These are phyloP conservation scores for Ptychodera flava DNA, from an alignment of 35 echinoderm and acorn worm genomes.

Conservation along the genomic window DNA sequence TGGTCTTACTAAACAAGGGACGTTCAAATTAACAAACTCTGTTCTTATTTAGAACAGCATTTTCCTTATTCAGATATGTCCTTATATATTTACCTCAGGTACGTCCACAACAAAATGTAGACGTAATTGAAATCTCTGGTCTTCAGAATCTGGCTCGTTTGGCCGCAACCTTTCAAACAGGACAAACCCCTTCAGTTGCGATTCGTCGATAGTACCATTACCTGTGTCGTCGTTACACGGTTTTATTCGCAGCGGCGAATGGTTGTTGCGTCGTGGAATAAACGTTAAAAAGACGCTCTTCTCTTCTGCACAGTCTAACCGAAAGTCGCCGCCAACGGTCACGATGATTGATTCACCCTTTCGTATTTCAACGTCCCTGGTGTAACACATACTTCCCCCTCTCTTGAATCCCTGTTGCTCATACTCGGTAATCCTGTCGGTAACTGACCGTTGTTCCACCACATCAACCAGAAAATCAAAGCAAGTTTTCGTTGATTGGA, in stretches of 20 bases:
- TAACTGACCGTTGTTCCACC: background rate
- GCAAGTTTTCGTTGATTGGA: background rate
- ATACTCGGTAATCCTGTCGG: background rate
- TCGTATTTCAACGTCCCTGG: background rate
- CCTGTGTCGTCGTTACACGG: too few relatives aligned
- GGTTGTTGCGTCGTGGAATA: background rate
- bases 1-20: too few relatives aligned
- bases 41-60: too few relatives aligned
- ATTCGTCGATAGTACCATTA: too few relatives aligned
- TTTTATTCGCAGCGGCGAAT: background rate
- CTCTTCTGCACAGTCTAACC: background rate
- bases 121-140: too few relatives aligned
- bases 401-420: background rate
- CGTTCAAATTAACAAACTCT: too few relatives aligned
- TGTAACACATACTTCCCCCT: background rate
- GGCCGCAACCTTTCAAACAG: too few relatives aligned
- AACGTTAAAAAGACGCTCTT: background rate
- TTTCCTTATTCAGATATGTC: too few relatives aligned
- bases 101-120: too few relatives aligned
- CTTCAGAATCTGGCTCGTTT: too few relatives aligned
- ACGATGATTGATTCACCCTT: background rate
- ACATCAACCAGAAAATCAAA: background rate
- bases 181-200: too few relatives aligned
- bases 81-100: too few relatives aligned
- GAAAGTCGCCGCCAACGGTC: background rate